These are phyloP conservation scores for Gracilinanus agilis DNA, from an alignment of 2,113 vertebrate species.

Conservation along the genomic window DNA sequence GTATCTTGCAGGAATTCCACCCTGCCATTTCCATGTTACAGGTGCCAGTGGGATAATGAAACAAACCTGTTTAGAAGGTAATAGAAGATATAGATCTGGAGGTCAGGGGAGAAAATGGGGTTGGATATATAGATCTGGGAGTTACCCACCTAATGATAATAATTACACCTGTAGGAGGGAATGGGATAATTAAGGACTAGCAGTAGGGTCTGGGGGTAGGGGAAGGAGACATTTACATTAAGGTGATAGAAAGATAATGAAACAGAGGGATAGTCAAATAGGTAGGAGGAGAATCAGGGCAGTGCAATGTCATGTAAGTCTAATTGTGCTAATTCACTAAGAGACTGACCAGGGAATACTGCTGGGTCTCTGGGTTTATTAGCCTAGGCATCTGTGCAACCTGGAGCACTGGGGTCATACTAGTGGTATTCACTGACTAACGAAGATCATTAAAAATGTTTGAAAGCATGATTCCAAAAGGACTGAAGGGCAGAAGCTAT, in stretches of 20 bases:
- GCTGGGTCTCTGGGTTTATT: not conserved
- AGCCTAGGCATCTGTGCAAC: not conserved
- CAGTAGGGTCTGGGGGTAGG: not conserved
- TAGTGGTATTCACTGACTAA: not conserved
- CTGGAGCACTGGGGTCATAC: not conserved
- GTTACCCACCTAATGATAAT: not conserved
- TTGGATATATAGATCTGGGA: not conserved
- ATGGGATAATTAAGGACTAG: not conserved
- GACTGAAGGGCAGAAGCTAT: not conserved
- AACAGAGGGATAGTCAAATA: not conserved
- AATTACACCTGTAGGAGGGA: not conserved
- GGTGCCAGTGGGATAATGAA: not conserved
- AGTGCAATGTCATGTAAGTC: not conserved
- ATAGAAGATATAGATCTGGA: not conserved
- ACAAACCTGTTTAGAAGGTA: not conserved
- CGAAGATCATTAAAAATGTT: not conserved
- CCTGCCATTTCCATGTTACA: too few relatives aligned
- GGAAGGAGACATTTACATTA: not conserved
- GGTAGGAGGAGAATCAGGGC: not conserved
- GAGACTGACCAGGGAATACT: not conserved
- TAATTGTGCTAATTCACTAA: not conserved
- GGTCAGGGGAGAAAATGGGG: not conserved
- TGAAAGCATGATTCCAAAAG: not conserved
- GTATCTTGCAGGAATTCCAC: too few relatives aligned
- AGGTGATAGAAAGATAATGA: not conserved